Conservation (phyloP, 1,140 invertebrate species). For the Berghia stephanieae region DNA sequence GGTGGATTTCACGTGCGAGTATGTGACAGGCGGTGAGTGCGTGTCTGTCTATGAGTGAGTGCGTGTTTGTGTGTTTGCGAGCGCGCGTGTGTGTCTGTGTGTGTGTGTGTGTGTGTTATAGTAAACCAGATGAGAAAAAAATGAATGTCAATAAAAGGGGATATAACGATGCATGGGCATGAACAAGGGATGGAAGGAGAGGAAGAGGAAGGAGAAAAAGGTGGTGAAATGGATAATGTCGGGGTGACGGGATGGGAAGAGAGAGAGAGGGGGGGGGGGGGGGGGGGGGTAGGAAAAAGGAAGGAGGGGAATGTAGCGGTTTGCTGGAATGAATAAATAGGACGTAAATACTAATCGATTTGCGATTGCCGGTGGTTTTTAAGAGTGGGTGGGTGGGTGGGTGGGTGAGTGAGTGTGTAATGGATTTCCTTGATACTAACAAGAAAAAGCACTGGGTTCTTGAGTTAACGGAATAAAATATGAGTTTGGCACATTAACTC, state of each 20-base stretch:
- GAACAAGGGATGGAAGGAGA: neutral
- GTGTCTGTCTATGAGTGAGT: neutral
- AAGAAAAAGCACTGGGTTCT: neutral
- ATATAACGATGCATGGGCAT: neutral
- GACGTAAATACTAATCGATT: neutral
- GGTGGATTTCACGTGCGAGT: neutral
- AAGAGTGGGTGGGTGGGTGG: neutral
- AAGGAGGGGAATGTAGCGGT: neutral
- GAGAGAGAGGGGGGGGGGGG: neutral
- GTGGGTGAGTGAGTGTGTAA: neutral
- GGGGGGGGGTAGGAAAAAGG: neutral
- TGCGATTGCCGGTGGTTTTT: neutral
- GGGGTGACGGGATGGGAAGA: neutral
- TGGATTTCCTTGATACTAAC: neutral
- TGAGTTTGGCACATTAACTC: too few relatives aligned
- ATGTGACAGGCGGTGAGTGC: neutral
- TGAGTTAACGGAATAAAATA: neutral
- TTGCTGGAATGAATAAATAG: neutral
- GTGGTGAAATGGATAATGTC: neutral
- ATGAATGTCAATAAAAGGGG: neutral
- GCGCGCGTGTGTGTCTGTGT: neutral
- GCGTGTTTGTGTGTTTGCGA: neutral
- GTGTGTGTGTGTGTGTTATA: neutral
- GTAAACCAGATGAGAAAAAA: neutral
- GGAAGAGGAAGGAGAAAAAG: conserved; percentile 22